Conservation (phyloP, 2,113 vertebrate species). For the Notothenia coriiceps region DNA sequence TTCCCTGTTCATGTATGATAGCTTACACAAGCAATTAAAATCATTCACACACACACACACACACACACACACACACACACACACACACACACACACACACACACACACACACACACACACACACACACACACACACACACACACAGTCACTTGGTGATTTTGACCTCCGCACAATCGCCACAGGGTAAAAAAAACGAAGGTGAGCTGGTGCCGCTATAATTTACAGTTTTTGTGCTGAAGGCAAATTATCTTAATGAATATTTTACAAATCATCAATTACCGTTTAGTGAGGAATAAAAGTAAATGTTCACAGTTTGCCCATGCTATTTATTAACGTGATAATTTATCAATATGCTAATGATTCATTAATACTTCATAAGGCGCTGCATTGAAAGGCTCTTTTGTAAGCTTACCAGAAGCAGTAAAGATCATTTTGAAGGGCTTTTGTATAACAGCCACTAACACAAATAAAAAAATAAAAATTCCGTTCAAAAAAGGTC, state of each 20-base stretch:
- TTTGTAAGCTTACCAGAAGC: background rate
- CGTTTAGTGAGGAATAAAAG: slow-evolving; percentile 35
- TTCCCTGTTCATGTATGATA: slow-evolving; percentile 46
- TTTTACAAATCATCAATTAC: slow-evolving; percentile 57
- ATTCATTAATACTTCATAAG: background rate
- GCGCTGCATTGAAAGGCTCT: background rate
- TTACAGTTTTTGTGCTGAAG: slow-evolving; percentile 31
- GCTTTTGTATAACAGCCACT: background rate
- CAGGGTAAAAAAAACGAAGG: slow-evolving; percentile 3
- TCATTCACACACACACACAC: slow-evolving; percentile 21
- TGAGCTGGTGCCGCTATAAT: background rate
- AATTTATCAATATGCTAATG: slow-evolving; percentile 26
- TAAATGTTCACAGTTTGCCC: background rate
- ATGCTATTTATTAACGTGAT: background rate
- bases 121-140: slow-evolving; percentile 17
- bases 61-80: slow-evolving; percentile 27
- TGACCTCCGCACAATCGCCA: slow-evolving; percentile 52
- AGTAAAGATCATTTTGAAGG: background rate
- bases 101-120: background rate
- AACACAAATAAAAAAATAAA: background rate
- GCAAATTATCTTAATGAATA: slow-evolving; percentile 49
- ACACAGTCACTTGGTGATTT: slow-evolving; percentile 22
- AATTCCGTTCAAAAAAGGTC: background rate
- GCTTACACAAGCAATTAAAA: slow-evolving; percentile 53
- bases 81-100: slow-evolving; percentile 21